Evolutionary conservation across 1,140 invertebrate genomes (phyloP).

Genomic region (Apis dorsata): DNA sequence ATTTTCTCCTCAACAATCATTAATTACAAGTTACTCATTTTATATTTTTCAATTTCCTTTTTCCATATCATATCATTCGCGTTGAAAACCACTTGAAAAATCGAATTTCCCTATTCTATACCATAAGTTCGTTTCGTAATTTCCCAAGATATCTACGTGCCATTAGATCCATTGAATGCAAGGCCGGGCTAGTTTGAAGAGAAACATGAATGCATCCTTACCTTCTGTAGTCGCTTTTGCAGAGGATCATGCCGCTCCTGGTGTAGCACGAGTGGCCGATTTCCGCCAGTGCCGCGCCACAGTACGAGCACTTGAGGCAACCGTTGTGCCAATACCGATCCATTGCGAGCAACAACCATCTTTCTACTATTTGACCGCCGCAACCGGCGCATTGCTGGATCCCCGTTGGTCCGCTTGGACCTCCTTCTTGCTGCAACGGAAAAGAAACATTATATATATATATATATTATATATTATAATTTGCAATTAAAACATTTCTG

Average conservation of each 20-base stretch:
- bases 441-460: conserved; percentile 67
- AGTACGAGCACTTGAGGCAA: conserved; percentile 95
- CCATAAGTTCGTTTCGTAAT: background rate
- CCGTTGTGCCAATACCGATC: conserved; percentile 96
- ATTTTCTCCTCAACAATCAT: no score
- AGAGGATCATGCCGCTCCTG: conserved; percentile 94
- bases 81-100: background rate
- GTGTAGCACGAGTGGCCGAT: conserved; percentile 94
- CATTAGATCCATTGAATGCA: conserved; percentile 1
- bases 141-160: background rate
- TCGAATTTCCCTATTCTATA: background rate
- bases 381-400: conserved; percentile 81
- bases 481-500: no score
- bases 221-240: conserved; percentile 96
- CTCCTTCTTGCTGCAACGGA: conserved; percentile 80
- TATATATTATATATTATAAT: no score
- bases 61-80: background rate
- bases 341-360: conserved; percentile 92
- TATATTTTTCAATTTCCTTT: no score
- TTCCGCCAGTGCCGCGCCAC: conserved; percentile 91
- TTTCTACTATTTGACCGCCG: conserved; percentile 91
- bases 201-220: conserved; percentile 77
- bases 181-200: background rate
- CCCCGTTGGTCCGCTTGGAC: conserved; percentile 72
- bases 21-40: no score